Percentiles rank a stretch among this genome's conserved stretches.
Evolutionary conservation across 1,140 invertebrate genomes (phyloP).

Genomic region (Cheumatopsyche charites): DNA sequence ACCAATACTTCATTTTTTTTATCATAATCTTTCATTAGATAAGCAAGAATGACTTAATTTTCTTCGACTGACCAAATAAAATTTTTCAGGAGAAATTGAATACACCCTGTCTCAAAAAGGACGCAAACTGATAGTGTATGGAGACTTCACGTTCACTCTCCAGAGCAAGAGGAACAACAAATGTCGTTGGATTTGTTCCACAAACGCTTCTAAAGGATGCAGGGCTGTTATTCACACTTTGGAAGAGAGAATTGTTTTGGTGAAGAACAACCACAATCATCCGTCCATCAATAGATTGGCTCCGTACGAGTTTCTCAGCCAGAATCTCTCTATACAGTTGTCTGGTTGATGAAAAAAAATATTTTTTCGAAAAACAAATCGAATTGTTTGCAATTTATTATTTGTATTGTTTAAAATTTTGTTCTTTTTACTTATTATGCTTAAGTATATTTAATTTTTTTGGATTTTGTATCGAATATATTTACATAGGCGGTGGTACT

Average conservation of each 20-base stretch:
- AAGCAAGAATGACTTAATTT: no score
- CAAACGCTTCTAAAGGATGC: constrained; percentile 50
- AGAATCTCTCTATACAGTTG: constrained; percentile 5
- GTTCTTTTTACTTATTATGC: no score
- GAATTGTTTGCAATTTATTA: no score
- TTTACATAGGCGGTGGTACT: no score
- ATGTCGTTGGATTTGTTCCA: constrained; percentile 51
- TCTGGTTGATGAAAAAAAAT: background rate
- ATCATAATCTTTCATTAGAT: no score
- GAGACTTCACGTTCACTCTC: constrained; percentile 33
- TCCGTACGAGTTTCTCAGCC: background rate
- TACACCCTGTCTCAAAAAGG: constrained; percentile 28
- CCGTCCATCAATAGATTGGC: background rate
- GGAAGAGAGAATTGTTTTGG: constrained; percentile 46
- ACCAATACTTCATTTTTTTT: no score
- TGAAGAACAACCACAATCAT: constrained; percentile 34
- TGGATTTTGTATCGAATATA: no score
- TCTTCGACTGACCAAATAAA: background rate
- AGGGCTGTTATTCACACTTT: constrained; percentile 50
- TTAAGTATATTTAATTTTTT: no score
- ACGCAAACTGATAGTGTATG: constrained; percentile 31
- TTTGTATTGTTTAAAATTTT: no score
- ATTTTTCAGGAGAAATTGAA: constrained; percentile 1
- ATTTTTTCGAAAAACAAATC: no score
- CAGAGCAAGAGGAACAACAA: constrained; percentile 37